Evolutionary conservation across 2,797 vertebrate genomes (phyloP).

Genomic region (Austrolebias charrua): DNA sequence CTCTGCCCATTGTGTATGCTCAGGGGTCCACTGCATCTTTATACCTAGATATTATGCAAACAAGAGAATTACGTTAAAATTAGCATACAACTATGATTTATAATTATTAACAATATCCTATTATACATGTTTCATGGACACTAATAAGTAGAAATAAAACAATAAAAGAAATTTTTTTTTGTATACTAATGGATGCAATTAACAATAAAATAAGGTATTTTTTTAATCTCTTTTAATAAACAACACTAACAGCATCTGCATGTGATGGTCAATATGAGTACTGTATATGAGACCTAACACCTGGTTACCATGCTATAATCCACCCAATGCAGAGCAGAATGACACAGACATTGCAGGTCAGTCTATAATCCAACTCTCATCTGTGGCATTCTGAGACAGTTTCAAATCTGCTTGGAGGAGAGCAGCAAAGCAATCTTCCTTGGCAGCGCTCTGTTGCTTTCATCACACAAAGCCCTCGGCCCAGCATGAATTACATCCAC

Average conservation of each 20-base stretch:
- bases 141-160: not conserved
- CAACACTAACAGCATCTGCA: slow-evolving; percentile 55
- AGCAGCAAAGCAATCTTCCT: slow-evolving; percentile 99
- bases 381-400: slow-evolving; percentile 96
- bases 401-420: slow-evolving; percentile 99
- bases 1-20: slow-evolving; percentile 99
- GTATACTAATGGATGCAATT: not conserved
- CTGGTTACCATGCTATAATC: slow-evolving; percentile 97
- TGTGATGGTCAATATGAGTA: slow-evolving; percentile 84
- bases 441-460: slow-evolving; percentile 98
- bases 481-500: slow-evolving; percentile 99
- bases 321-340: slow-evolving; percentile 92
- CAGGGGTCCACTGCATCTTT: slow-evolving; percentile 99
- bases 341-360: slow-evolving; percentile 99
- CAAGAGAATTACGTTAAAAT: slow-evolving; percentile 61
- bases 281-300: slow-evolving; percentile 90
- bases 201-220: slow-evolving; percentile 1
- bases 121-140: not conserved
- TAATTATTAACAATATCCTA: not conserved
- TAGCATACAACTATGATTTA: slow-evolving; percentile 29
- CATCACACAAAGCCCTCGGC: slow-evolving; percentile 98
- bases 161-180: not conserved
- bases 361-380: slow-evolving; percentile 99
- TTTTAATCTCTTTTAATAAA: slow-evolving; percentile 14
- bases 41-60: slow-evolving; percentile 84